phyloP scores from a whole-genome alignment of 2,113 vertebrate species.

The Centropus unirufus region DNA sequence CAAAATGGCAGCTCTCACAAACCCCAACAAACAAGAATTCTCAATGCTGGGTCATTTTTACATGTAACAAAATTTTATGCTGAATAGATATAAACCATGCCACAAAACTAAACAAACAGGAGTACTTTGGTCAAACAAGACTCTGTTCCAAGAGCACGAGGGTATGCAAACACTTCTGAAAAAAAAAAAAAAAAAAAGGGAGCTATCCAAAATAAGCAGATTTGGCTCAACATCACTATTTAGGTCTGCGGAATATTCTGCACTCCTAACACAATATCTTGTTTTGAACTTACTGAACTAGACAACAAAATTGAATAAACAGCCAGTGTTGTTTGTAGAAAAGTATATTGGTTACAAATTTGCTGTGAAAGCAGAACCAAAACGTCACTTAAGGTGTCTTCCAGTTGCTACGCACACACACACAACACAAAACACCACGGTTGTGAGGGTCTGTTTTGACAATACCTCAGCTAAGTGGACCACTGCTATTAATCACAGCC shows the following conservation, averaged over 20 bases:
- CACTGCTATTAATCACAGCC: conserved; percentile 23
- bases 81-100: conserved; percentile 69
- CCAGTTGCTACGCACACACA: neutral
- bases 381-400: neutral
- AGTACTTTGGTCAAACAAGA: conserved; percentile 83
- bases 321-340: neutral
- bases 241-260: neutral
- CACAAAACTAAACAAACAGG: conserved; percentile 75
- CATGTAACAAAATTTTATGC: conserved; percentile 9
- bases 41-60: neutral
- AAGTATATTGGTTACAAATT: neutral
- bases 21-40: neutral
- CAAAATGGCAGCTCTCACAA: conserved; percentile 34
- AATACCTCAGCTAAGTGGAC: neutral
- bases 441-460: neutral
- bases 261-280: neutral
- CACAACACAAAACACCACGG: neutral
- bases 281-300: conserved; percentile 19
- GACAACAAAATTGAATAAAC: conserved; percentile 47
- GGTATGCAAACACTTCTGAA: neutral
- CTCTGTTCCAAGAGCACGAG: conserved; percentile 41
- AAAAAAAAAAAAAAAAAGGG: neutral
- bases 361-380: conserved; percentile 39
- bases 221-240: conserved; percentile 5
- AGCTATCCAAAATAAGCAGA: conserved; percentile 4